phyloP scores from a whole-genome alignment of 2,888 invertebrate species.

The Dynastes grantii region DNA sequence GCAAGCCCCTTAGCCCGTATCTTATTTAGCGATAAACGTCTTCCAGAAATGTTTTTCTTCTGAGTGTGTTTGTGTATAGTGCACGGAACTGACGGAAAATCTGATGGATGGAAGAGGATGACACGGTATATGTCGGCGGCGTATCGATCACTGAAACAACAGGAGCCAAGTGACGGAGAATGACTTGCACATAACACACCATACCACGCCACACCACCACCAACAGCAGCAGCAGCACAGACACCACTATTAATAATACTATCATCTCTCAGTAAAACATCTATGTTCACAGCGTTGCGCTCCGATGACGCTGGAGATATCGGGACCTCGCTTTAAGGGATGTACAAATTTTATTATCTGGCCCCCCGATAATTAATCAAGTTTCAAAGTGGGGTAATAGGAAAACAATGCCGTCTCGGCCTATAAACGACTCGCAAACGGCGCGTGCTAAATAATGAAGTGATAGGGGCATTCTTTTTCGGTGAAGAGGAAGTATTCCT shows the following conservation, averaged over 20 bases:
- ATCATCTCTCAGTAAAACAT: constrained; percentile 68
- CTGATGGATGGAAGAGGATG: constrained; percentile 63
- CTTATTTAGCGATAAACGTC: constrained; percentile 18
- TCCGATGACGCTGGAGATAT: constrained; percentile 61
- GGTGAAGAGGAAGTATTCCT: constrained; percentile 18
- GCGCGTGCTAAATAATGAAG: constrained; percentile 47
- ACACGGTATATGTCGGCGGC: constrained; percentile 67
- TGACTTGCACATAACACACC: constrained; percentile 69
- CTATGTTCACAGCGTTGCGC: constrained; percentile 67
- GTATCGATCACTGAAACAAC: constrained; percentile 69
- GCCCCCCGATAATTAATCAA: constrained; percentile 55
- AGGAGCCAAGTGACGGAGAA: constrained; percentile 69
- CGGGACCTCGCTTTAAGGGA: constrained; percentile 50
- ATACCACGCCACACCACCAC: constrained; percentile 58
- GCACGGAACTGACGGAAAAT: constrained; percentile 48
- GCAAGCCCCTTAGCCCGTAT: neutral
- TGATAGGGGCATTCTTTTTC: constrained; percentile 39
- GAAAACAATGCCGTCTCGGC: constrained; percentile 51
- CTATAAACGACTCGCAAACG: constrained; percentile 43
- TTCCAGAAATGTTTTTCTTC: constrained; percentile 7
- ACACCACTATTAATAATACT: constrained; percentile 71
- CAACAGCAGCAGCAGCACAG: constrained; percentile 59
- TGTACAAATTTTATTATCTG: constrained; percentile 56
- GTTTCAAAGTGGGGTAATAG: constrained; percentile 54
- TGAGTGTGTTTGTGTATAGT: constrained; percentile 34